Percentiles rank a stretch among this genome's conserved stretches.
Conservation (phyloP, 2,888 invertebrate genomes). For the Amiota minor region DNA sequence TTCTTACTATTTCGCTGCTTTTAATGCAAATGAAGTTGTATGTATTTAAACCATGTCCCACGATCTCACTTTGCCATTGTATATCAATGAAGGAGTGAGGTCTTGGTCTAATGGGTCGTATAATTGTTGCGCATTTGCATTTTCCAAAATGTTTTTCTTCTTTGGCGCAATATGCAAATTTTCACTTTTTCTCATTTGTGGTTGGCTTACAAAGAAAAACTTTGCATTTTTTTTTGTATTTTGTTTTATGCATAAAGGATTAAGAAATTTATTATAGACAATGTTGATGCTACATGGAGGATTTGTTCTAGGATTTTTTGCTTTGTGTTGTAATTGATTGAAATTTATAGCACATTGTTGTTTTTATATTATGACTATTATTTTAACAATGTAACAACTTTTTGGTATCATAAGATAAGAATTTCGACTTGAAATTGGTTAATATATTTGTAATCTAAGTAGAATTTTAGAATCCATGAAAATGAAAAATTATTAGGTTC, state of each 20-base stretch:
- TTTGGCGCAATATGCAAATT: constrained; percentile 41
- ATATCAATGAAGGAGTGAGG: neutral
- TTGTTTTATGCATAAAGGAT: constrained; percentile 43
- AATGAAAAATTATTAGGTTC: too few relatives aligned
- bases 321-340: constrained; percentile 3
- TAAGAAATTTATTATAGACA: constrained; percentile 44
- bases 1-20: constrained; percentile 23
- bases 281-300: neutral
- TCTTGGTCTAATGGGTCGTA: neutral
- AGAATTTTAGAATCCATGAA: too few relatives aligned
- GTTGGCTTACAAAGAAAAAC: neutral
- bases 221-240: constrained; percentile 6
- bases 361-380: neutral
- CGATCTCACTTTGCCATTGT: too few relatives aligned
- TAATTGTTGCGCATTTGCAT: constrained; percentile 5
- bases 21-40: constrained; percentile 28
- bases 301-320: neutral
- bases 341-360: constrained; percentile 10
- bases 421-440: too few relatives aligned
- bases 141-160: neutral
- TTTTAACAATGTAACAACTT: too few relatives aligned
- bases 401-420: too few relatives aligned
- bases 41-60: too few relatives aligned
- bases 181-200: constrained; percentile 17
- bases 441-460: too few relatives aligned